Conservation (phyloP, 2,113 vertebrate genomes). For the Callochromis pleurospilus region DNA sequence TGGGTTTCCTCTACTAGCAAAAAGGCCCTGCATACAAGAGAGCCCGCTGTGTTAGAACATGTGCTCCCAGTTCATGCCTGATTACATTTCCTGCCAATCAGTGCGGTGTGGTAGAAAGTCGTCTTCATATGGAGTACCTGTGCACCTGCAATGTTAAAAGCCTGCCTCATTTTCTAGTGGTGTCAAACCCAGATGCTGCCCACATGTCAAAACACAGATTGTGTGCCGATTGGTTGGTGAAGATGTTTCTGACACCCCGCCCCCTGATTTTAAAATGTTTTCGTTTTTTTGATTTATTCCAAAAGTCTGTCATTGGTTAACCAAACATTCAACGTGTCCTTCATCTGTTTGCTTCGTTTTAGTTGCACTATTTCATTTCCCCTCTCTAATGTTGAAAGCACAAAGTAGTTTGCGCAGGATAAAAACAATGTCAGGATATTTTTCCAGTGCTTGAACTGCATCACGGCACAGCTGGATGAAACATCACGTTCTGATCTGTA, state of each 20-base stretch:
- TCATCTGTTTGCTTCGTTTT: neutral
- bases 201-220: neutral
- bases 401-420: neutral
- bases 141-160: constrained; percentile 19
- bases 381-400: neutral
- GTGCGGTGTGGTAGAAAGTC: neutral
- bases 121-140: neutral
- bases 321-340: neutral
- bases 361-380: neutral
- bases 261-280: neutral
- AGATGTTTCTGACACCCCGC: neutral
- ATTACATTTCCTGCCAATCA: constrained; percentile 18
- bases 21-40: neutral
- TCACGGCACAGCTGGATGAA: neutral
- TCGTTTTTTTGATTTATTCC: neutral
- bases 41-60: neutral
- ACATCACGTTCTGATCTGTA: neutral
- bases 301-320: neutral
- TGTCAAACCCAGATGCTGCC: neutral
- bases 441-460: accelerated
- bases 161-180: neutral
- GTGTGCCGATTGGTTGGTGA: neutral
- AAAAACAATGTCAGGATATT: neutral
- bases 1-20: neutral
- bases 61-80: neutral